phyloP scores from a whole-genome alignment of 2,113 vertebrate species.

The Micronycteris hirsuta region DNA sequence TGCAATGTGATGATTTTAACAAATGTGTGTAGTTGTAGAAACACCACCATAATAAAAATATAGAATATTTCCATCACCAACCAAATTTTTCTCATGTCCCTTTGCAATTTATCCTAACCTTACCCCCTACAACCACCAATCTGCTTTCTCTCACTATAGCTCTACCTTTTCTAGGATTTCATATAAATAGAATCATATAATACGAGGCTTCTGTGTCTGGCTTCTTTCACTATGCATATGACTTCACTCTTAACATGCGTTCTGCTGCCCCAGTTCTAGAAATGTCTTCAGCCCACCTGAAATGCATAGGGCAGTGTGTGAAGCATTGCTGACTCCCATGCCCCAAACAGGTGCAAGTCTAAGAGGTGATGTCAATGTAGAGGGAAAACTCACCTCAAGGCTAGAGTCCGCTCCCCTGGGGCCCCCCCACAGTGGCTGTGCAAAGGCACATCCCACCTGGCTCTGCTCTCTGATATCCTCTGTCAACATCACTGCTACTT shows the following conservation, averaged over 20 bases:
- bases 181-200: background rate
- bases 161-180: slow-evolving; percentile 7
- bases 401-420: background rate
- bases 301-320: background rate
- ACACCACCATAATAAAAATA: background rate
- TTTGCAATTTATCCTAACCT: background rate
- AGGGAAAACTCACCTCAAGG: background rate
- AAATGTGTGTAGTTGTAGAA: background rate
- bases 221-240: background rate
- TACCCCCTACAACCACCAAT: background rate
- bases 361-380: background rate
- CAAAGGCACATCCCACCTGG: background rate
- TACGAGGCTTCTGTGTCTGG: background rate
- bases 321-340: background rate
- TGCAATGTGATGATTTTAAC: background rate
- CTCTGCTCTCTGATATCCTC: background rate
- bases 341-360: background rate
- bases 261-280: background rate
- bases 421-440: background rate
- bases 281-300: background rate
- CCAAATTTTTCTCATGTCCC: background rate
- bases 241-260: background rate
- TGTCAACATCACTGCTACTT: background rate
- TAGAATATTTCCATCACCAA: background rate
- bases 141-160: background rate